Percentiles rank a stretch among this genome's conserved stretches.
Conservation (phyloP, 2,888 invertebrate species). For the Morpho helenor region DNA sequence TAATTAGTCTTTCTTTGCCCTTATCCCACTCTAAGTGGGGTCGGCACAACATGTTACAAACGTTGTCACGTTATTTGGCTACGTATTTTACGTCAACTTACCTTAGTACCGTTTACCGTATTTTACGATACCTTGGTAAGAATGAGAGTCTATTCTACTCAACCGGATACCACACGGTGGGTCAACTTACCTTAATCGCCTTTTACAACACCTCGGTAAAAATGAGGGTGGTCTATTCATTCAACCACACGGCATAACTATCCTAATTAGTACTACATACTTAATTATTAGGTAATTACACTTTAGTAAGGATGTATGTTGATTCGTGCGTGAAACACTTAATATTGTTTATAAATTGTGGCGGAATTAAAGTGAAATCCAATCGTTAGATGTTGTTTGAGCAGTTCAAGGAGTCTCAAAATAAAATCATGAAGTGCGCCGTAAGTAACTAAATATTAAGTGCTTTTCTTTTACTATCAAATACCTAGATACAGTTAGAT, state of each 20-base stretch:
- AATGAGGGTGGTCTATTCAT: too few relatives aligned
- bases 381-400: constrained; percentile 22
- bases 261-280: constrained; percentile 7
- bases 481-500: too few relatives aligned
- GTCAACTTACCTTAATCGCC: too few relatives aligned
- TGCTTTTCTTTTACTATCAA: background rate
- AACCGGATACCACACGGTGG: too few relatives aligned
- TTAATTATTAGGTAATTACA: constrained; percentile 9
- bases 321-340: constrained; percentile 22
- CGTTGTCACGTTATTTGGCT: too few relatives aligned
- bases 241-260: background rate
- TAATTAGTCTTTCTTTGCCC: background rate
- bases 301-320: constrained; percentile 27
- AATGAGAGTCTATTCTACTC: too few relatives aligned
- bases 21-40: too few relatives aligned
- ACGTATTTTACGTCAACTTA: too few relatives aligned
- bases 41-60: too few relatives aligned
- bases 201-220: too few relatives aligned
- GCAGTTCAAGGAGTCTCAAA: constrained; percentile 11
- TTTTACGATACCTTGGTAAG: too few relatives aligned
- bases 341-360: constrained; percentile 30
- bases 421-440: constrained; percentile 58
- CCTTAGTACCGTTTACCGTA: too few relatives aligned
- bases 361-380: constrained; percentile 23
- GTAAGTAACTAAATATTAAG: constrained; percentile 44